Evolutionary conservation across 2,797 vertebrate species (phyloP), one percentile per base, ranked within the genome.

Genomic region (Falco berigora): DNA sequence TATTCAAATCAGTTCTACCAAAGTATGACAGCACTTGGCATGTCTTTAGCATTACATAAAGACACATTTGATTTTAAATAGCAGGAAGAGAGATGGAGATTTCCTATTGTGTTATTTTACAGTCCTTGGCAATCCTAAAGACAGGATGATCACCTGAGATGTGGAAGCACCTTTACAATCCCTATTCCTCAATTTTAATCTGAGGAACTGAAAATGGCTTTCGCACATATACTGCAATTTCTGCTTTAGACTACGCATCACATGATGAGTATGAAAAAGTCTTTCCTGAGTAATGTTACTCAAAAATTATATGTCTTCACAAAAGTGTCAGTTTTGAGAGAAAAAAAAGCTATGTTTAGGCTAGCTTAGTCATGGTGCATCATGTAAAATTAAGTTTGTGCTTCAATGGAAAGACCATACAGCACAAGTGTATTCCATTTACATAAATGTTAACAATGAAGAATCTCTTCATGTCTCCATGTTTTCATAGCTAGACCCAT

Each of bases 61-160:
- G 3, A 49, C 22, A 46, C 10, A 9, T 85, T 92, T 64, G 24
- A 40, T 90, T 92, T 81, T 64, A 84, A 78, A 44, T 21, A 40
- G 13, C 40, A 73, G 21, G 22, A 50, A 79, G 42, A 30, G 14
- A 85, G 19, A 12, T 0, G 18, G 30, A 69, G 22, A 34, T 72
- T 71, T 12, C 21, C 10, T 24, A 0, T 17, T 47, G 6, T 50
- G 6, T 63, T 73, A 50, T 64, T 21, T 53, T 46, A 68, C 28
- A 42, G 3, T 20, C 30, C 3, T 64, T 2, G 0, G 19, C 0
- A 2, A 73, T 38, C 30, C 34, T 46, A 47, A 38, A 47, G 32
- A 13, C 30, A 23, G 40, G 21, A 38, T 24, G 30, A 79, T 69
- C 46, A 20, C 42, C 7, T 30, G 59, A 61, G n/a, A 32, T 46